Evolutionary conservation across 2,888 invertebrate species (phyloP), one percentile per base, ranked within the genome.

Genomic region (Phoronis australis): DNA sequence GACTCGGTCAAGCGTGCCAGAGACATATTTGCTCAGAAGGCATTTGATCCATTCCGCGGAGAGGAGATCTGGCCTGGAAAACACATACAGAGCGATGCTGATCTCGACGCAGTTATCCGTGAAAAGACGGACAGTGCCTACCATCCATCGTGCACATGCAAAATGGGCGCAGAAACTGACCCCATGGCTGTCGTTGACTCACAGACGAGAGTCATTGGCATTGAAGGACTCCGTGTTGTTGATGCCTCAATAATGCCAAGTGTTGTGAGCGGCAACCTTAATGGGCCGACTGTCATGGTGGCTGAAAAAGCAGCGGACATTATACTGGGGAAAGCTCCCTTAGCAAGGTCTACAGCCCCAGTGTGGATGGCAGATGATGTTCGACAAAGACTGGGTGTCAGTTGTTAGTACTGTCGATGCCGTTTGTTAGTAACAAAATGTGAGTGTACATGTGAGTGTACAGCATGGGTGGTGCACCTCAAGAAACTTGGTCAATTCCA

Each of bases 211-310:
- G 75, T 76, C 3, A 54, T 66, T 20, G 84, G 84, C 0, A 73
- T 87, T 0, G 78, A 81, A 1, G 82, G 84, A 22, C 69, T 90
- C 3, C 80, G 90, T 38, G 80, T 91, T 46, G 84, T 88, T 56
- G 91, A 92, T 73, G 87, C 88, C 3, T 89, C 90, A 64, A 82
- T 90, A 1, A 78, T 91, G 59, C 91, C 91, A 0, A 81, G 84
- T 0, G 86, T 90, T 0, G 77, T 87, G 23, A 87, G 87, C 1
- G 84, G 90, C 2, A 87, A 85, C 64, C 86, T 90, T 40, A 80
- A 80, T 58, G 80, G 75, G 12, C 78, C 80, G 2, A 73, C 73
- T 6, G 76, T 80, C n/a, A 81, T 81, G 80, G 39, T 80, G 42
- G 80, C 80, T 3, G 80, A 80, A 61, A 75, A 78, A 55, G 75